Conservation (phyloP, 2,797 vertebrate genomes). For the Crenuchus spilurus region DNA sequence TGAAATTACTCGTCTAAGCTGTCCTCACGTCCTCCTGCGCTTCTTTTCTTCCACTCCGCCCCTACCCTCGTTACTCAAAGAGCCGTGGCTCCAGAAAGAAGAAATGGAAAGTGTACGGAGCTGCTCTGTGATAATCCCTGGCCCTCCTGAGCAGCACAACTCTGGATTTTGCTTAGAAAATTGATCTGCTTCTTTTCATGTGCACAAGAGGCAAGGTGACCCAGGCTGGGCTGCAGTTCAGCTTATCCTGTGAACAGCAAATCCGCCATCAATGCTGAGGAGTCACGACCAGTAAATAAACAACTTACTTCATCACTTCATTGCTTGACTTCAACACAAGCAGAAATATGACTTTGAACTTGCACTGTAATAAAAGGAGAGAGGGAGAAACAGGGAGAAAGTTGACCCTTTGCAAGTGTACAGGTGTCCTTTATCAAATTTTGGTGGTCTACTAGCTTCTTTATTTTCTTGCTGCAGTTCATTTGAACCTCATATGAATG, state of each 20-base stretch:
- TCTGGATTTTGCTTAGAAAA: constrained; percentile 62
- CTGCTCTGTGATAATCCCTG: constrained; percentile 59
- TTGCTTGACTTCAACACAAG: background rate
- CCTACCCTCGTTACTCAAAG: constrained; percentile 48
- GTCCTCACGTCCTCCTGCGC: constrained; percentile 61
- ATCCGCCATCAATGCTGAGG: constrained; percentile 54
- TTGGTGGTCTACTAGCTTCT: background rate
- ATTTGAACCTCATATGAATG: too few species aligned
- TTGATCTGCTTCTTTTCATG: constrained; percentile 60
- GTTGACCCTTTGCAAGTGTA: background rate
- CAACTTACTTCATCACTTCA: background rate
- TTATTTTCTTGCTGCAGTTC: background rate
- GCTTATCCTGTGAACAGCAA: constrained; percentile 54
- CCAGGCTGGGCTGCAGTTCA: constrained; percentile 47
- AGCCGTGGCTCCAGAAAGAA: constrained; percentile 59
- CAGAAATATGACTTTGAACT: background rate
- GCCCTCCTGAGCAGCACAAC: constrained; percentile 46
- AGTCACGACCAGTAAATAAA: background rate
- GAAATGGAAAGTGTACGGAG: constrained; percentile 56
- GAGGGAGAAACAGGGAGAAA: too few species aligned
- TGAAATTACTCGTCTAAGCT: constrained; percentile 75
- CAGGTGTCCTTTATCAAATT: background rate
- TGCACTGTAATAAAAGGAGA: background rate
- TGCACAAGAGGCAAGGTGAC: constrained; percentile 70
- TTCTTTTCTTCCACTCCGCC: constrained; percentile 51